Percentiles rank a stretch among this genome's conserved stretches.
Conservation (phyloP, 2,888 invertebrate species). For the Drosophila paracracens region DNA sequence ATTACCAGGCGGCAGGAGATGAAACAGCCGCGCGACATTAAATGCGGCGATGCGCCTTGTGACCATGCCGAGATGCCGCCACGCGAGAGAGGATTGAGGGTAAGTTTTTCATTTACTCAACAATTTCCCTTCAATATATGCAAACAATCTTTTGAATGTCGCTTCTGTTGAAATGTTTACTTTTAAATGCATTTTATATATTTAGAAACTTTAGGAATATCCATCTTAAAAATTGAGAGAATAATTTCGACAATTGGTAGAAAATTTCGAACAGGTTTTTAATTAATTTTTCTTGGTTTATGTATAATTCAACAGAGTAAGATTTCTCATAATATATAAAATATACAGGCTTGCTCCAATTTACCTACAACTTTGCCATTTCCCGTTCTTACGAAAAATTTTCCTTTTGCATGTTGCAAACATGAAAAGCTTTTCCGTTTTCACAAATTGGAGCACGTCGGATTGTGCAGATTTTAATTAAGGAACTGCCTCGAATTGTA, state of each 20-base stretch:
- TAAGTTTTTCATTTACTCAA: constrained; percentile 58
- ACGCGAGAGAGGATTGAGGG: constrained; percentile 84
- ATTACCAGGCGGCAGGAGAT: constrained; percentile 93
- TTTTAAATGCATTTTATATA: neutral
- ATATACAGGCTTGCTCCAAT: neutral
- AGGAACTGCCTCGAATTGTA: neutral
- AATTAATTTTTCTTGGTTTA: neutral
- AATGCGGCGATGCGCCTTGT: constrained; percentile 86
- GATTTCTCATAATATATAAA: neutral
- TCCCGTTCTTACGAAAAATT: neutral
- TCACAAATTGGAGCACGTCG: neutral
- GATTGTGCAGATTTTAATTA: neutral
- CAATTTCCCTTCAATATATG: neutral
- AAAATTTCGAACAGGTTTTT: neutral
- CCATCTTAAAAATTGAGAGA: neutral
- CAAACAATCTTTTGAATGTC: neutral
- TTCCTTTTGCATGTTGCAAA: neutral
- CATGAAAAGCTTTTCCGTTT: neutral
- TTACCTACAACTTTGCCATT: neutral
- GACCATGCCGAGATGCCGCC: constrained; percentile 84
- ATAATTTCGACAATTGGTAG: neutral
- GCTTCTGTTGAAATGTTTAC: neutral
- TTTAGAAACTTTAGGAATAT: neutral
- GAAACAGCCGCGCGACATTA: constrained; percentile 91
- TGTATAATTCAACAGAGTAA: neutral